phyloP scores from a whole-genome alignment of 2,888 invertebrate genomes.

The Argyra leucocephala region DNA sequence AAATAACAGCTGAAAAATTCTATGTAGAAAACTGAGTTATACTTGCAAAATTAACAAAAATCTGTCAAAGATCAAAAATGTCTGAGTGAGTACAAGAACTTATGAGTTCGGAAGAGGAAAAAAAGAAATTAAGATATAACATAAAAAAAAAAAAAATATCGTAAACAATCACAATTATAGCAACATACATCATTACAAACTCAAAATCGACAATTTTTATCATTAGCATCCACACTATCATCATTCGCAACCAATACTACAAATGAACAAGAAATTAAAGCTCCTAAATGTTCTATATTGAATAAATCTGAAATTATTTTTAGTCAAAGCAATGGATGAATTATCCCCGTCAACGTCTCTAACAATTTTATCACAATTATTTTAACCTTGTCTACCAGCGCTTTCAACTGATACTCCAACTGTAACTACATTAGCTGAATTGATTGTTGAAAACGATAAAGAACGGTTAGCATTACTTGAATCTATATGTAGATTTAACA shows the following conservation, averaged over 20 bases:
- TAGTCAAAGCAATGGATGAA: slow-evolving; percentile 48
- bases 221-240: slow-evolving; percentile 17
- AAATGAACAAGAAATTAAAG: slow-evolving; percentile 17
- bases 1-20: slow-evolving; percentile 59
- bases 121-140: slow-evolving; percentile 69
- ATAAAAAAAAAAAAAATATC: slow-evolving; percentile 54
- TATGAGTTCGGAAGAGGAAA: slow-evolving; percentile 77
- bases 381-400: slow-evolving; percentile 35
- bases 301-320: slow-evolving; percentile 56
- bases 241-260: slow-evolving; percentile 20
- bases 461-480: slow-evolving; percentile 62
- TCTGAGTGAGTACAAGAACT: slow-evolving; percentile 75
- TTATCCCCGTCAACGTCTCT: slow-evolving; percentile 43
- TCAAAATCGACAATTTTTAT: slow-evolving; percentile 38
- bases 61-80: slow-evolving; percentile 67
- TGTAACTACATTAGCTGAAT: slow-evolving; percentile 19
- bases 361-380: slow-evolving; percentile 31
- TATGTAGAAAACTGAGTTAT: slow-evolving; percentile 50
- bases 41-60: slow-evolving; percentile 65
- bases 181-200: slow-evolving; percentile 42
- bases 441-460: slow-evolving; percentile 28
- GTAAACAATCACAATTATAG: slow-evolving; percentile 47
- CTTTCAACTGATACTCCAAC: slow-evolving; percentile 26
- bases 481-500: slow-evolving; percentile 76
- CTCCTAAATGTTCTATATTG: slow-evolving; percentile 30